Base-by-base conservation (phyloP, 2,113 vertebrate genomes). In the Colinus virginianus region DNA sequence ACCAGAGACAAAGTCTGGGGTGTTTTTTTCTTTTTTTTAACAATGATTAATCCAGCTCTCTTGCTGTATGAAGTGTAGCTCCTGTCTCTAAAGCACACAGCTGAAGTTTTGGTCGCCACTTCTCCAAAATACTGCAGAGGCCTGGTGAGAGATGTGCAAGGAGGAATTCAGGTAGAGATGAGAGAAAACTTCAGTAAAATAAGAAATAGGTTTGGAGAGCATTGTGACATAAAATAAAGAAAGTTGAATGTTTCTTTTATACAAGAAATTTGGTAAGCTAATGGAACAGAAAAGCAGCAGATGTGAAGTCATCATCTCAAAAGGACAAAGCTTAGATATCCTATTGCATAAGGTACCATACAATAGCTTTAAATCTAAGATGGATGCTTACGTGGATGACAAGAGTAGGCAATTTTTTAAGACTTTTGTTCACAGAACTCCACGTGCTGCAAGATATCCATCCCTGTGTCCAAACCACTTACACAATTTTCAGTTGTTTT, bases 371-470 rank as follows among this genome's bases (percentile, higher is more conserved):
- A 59, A 76, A 75, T 45, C 12, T 0, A 1, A 72, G 48, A 12
- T 7, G 48, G 43, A 58, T 7, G 1, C 30, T 70, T n/a, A 20
- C 0, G 1, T 22, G 38, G 18, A 20, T 3, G 10, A 56, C 11
- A 87, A 62, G n/a, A 64, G 58, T 4, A 81, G 36, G 28, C 10
- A 28, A 6, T 61, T 78, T 64, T 22, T 76, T 78, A 42, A 1
- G 1, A 2, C 71, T 84, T 76, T 61, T 56, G 32, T 55, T 56
- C 15, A 42, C 16, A 43, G 76, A 84, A 72, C 3, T 81, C 43
- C 32, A 30, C 0, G 0, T 66, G 18, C 55, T 89, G 18, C 43
- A 76, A 61, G 25, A 58, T 81, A 5, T 48, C 59, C 1, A 1
- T 68, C 26, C 13, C 7, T 84, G 43, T 78, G 11, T 71, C 46